Base-by-base conservation (phyloP, 2,113 vertebrate species). In the Ornithorhynchus anatinus region DNA sequence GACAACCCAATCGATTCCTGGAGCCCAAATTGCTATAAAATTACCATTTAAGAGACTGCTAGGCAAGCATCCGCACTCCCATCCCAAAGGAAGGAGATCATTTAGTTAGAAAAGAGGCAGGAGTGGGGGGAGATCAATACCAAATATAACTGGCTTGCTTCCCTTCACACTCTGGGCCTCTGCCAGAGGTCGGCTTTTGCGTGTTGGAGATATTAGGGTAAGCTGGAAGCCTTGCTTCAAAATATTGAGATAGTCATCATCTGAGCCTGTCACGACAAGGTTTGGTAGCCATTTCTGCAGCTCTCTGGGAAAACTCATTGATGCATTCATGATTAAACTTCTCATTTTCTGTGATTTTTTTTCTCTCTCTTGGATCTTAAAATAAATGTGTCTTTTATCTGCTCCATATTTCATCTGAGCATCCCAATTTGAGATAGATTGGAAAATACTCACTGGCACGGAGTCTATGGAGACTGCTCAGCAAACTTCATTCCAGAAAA, bases 61-160 rank as follows among this genome's bases (percentile, higher is more conserved):
- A 20, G 59, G 39, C 57, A 43, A 77, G 48, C 15, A 72, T 57
- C 64, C 60, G 47, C 20, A 66, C 59, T 47, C 39, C 52, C 51
- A 78, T 72, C 43, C 63, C 56, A 50, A 81, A 77, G 51, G 56
- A 72, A 17, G n/a, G 67, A 50, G 53, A 19, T 70, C 77, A 81
- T 79, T 85, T 84, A 77, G 63, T 57, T 43, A 38, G 42, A 64
- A 70, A 77, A 50, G 40, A 80, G 66, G 59, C 35, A 51, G 33
- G 69, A 37, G 77, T 72, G 77, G 79, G 33, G 72, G 29, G 31
- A 85, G 60, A 85, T 85, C 83, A 77, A 85, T 87, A 81, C 70
- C 69, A 84, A 84, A 85, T 87, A 81, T 79, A 87, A 60, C 67
- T 84, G 81, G 72, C 85, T 73, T 27, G 25, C 48, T 61, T 79